Percentiles rank a stretch among this genome's conserved stretches.
These are phyloP conservation scores for Catonia carolina DNA, from an alignment of 2,888 invertebrate species.

Conservation along the genomic window DNA sequence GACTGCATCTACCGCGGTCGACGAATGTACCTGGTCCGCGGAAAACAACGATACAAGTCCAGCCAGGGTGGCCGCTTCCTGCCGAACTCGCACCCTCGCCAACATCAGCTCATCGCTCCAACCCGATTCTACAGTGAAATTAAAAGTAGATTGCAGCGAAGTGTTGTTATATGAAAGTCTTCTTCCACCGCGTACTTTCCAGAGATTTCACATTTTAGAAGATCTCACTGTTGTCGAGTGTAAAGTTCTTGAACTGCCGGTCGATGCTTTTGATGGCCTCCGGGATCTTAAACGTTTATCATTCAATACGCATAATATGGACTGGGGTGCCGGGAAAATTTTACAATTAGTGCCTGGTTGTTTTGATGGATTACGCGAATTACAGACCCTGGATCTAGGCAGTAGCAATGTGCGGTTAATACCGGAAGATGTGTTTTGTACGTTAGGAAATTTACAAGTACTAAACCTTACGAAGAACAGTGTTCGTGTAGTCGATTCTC, in stretches of 20 bases:
- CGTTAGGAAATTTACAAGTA: conserved; percentile 68
- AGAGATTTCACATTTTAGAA: conserved; percentile 63
- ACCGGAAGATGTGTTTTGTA: conserved; percentile 73
- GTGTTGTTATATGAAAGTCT: conserved; percentile 72
- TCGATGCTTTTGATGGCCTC: conserved; percentile 72
- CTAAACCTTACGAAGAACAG: conserved; percentile 81
- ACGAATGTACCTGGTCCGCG: conserved; percentile 46
- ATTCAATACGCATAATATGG: conserved; percentile 70
- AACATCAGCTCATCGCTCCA: conserved; percentile 56
- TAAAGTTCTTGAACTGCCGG: conserved; percentile 68
- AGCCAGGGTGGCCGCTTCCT: conserved; percentile 50
- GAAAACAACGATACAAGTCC: conserved; percentile 45
- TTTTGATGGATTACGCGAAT: conserved; percentile 69
- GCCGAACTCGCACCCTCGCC: conserved; percentile 62
- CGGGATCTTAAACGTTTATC: conserved; percentile 69
- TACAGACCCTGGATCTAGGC: conserved; percentile 71
- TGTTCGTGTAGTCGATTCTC: conserved; percentile 66
- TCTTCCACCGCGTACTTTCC: conserved; percentile 63
- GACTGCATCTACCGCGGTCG: conserved; percentile 44
- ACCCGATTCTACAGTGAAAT: conserved; percentile 63
- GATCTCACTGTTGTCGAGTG: conserved; percentile 71
- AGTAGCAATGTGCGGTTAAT: conserved; percentile 76
- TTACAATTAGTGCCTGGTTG: conserved; percentile 66
- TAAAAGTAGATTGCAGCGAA: conserved; percentile 71
- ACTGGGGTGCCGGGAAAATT: conserved; percentile 66